Evolutionary conservation across 2,888 invertebrate species (phyloP).

Genomic region (Pandemis cinnamomeana): DNA sequence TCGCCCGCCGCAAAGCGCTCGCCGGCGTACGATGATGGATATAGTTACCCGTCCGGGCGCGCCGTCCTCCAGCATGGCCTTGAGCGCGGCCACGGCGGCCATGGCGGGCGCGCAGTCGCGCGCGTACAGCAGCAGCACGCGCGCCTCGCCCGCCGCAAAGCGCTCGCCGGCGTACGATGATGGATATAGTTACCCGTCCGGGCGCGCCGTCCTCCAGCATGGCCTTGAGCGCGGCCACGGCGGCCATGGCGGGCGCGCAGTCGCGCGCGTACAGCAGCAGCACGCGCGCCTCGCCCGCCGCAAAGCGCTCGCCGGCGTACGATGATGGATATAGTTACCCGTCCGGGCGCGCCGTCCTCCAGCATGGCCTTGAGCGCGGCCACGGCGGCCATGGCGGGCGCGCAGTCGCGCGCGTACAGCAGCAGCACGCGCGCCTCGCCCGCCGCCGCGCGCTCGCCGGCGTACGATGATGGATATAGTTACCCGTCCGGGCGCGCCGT

Average conservation of each 20-base stretch:
- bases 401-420: constrained; percentile 78
- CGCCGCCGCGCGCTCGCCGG: background rate
- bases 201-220: constrained; percentile 46
- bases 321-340: constrained; percentile 48
- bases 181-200: constrained; percentile 51
- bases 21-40: background rate
- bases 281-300: constrained; percentile 46
- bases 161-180: background rate
- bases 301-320: background rate
- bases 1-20: constrained; percentile 2
- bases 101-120: constrained; percentile 69
- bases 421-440: constrained; percentile 57
- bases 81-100: constrained; percentile 57
- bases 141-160: constrained; percentile 19
- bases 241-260: constrained; percentile 60
- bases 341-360: constrained; percentile 46
- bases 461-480: background rate
- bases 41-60: constrained; percentile 54
- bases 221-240: constrained; percentile 55
- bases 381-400: constrained; percentile 58
- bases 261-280: constrained; percentile 80
- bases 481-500: constrained; percentile 54
- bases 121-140: constrained; percentile 75
- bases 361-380: constrained; percentile 53
- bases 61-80: constrained; percentile 45